These are phyloP conservation scores for Microcebus murinus DNA, from an alignment of 2,113 vertebrate species.

Conservation along the genomic window DNA sequence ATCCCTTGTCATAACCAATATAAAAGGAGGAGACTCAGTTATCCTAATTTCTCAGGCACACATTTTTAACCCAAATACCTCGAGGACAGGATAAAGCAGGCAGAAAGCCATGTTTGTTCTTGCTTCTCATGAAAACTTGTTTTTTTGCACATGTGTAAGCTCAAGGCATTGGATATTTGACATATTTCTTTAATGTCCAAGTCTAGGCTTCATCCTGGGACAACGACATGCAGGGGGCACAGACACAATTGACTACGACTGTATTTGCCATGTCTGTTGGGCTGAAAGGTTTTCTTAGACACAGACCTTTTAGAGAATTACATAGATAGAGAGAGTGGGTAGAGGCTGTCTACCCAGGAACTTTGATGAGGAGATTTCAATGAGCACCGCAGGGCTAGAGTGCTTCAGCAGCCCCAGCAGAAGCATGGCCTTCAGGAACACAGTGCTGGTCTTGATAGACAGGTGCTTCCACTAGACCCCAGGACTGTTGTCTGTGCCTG, in stretches of 20 bases:
- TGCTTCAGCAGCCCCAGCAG: neutral
- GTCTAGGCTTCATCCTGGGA: neutral
- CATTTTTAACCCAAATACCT: neutral
- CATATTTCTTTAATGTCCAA: neutral
- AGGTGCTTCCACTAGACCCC: neutral
- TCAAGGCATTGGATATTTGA: neutral
- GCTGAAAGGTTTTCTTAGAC: neutral
- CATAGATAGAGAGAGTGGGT: neutral
- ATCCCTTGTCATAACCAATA: neutral
- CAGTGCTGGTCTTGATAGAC: neutral
- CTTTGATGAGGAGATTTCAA: neutral
- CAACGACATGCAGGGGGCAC: neutral
- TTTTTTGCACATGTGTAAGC: neutral
- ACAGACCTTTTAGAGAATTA: neutral
- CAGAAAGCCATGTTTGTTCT: neutral
- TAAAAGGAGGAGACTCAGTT: neutral
- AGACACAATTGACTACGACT: neutral
- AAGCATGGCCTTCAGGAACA: neutral
- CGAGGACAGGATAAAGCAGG: neutral
- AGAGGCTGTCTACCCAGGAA: neutral
- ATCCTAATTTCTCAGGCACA: neutral
- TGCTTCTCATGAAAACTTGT: constrained; percentile 1
- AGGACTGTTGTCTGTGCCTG: neutral
- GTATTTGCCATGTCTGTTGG: neutral
- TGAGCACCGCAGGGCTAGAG: neutral